A percentile compares a stretch with the other conserved stretches of the same genome.
These are phyloP conservation scores for Ormia ochracea DNA, from an alignment of 2,888 invertebrate genomes.

Conservation along the genomic window DNA sequence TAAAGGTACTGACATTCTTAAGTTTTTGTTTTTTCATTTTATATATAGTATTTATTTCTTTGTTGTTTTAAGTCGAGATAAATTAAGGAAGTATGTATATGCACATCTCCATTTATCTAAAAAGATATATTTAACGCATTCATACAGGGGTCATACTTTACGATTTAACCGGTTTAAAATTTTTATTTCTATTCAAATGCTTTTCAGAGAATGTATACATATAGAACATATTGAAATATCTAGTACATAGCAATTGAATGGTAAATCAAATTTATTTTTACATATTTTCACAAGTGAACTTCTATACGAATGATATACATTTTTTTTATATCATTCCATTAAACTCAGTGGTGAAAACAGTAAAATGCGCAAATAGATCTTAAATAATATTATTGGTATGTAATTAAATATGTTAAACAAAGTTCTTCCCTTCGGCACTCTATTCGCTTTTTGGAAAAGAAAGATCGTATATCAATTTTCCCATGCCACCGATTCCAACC, in stretches of 20 bases:
- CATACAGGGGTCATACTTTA: too few relatives aligned
- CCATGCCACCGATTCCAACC: slow-evolving; percentile 74
- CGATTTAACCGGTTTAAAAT: too few relatives aligned
- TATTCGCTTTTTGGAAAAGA: slow-evolving; percentile 68
- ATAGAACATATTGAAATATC: not conserved
- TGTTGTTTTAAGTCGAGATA: too few relatives aligned
- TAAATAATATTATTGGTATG: not conserved
- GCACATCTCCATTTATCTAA: too few relatives aligned
- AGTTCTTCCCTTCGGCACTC: not conserved
- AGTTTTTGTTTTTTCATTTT: too few relatives aligned
- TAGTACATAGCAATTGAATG: not conserved
- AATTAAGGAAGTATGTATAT: too few relatives aligned
- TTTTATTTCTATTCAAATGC: slow-evolving; percentile 75
- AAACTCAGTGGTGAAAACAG: slow-evolving; percentile 32
- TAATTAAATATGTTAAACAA: too few relatives aligned
- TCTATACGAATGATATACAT: too few relatives aligned
- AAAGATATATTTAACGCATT: too few relatives aligned
- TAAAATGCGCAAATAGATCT: slow-evolving; percentile 32
- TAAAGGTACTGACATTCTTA: too few relatives aligned
- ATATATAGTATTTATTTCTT: too few relatives aligned
- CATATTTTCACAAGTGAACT: not conserved
- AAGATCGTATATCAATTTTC: slow-evolving; percentile 72
- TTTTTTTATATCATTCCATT: too few relatives aligned
- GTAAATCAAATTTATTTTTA: not conserved
- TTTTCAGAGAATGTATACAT: slow-evolving; percentile 55